phyloP scores from a whole-genome alignment of 1,140 invertebrate species.

The Bombus sibiricus region DNA sequence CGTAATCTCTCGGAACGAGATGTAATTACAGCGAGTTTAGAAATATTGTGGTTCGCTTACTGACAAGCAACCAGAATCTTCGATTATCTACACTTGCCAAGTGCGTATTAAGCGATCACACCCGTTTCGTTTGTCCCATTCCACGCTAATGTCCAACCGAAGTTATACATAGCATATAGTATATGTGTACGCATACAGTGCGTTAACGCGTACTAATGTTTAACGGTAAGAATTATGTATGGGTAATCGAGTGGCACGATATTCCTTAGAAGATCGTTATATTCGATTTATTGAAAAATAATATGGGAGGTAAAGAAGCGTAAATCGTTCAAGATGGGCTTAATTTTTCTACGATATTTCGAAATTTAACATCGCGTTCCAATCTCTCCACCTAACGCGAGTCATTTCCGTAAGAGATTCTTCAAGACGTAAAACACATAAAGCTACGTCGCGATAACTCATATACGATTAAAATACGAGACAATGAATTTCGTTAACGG shows the following conservation, averaged over 20 bases:
- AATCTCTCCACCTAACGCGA: rapidly evolving
- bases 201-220: too few species aligned
- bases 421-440: background rate
- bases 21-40: slow-evolving; percentile 36
- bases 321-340: too few species aligned
- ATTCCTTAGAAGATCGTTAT: too few species aligned
- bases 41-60: slow-evolving; percentile 28
- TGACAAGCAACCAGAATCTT: slow-evolving; percentile 5
- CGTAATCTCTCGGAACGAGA: slow-evolving; percentile 33
- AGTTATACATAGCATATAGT: too few species aligned
- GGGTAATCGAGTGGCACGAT: too few species aligned
- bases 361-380: background rate
- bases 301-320: rapidly evolving
- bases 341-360: background rate
- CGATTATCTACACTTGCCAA: slow-evolving; percentile 18
- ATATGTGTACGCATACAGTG: too few species aligned
- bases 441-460: background rate
- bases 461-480: background rate
- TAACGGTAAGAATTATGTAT: too few species aligned
- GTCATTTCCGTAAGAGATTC: background rate
- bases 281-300: too few species aligned
- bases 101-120: background rate
- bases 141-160: background rate
- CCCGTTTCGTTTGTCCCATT: slow-evolving; percentile 8
- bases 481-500: background rate